Conservation (phyloP, 2,113 vertebrate genomes). For the Emydocephalus ijimae region DNA sequence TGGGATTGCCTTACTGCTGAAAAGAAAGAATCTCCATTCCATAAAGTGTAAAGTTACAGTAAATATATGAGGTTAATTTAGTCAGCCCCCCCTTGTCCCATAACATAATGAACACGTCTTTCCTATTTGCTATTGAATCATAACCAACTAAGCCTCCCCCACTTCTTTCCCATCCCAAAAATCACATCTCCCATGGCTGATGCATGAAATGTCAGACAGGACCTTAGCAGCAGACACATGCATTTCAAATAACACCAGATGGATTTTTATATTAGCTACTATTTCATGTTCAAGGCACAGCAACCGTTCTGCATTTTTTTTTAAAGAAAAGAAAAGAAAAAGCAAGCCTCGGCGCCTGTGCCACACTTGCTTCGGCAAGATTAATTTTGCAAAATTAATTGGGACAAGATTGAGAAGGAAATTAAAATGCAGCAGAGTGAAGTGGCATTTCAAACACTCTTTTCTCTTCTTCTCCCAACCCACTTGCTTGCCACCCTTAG, state of each 20-base stretch:
- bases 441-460: constrained; percentile 74
- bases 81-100: background rate
- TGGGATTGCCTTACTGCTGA: background rate
- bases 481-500: background rate
- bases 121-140: constrained; percentile 37
- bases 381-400: constrained; percentile 90
- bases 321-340: constrained; percentile 14
- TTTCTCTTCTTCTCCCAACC: background rate
- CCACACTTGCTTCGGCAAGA: constrained; percentile 72
- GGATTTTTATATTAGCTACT: constrained; percentile 76
- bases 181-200: constrained; percentile 52
- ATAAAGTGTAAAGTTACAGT: background rate
- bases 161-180: constrained; percentile 43
- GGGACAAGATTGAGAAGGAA: constrained; percentile 89
- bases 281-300: constrained; percentile 71
- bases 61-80: background rate
- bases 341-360: constrained; percentile 58
- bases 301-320: constrained; percentile 51
- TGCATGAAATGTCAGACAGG: constrained; percentile 64
- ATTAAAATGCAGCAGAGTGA: constrained; percentile 80
- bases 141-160: background rate
- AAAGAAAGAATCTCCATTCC: background rate
- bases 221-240: constrained; percentile 63
- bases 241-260: constrained; percentile 74
- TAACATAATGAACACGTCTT: constrained; percentile 35